phyloP scores from a whole-genome alignment of 2,797 vertebrate genomes.

The Nasua narica region DNA sequence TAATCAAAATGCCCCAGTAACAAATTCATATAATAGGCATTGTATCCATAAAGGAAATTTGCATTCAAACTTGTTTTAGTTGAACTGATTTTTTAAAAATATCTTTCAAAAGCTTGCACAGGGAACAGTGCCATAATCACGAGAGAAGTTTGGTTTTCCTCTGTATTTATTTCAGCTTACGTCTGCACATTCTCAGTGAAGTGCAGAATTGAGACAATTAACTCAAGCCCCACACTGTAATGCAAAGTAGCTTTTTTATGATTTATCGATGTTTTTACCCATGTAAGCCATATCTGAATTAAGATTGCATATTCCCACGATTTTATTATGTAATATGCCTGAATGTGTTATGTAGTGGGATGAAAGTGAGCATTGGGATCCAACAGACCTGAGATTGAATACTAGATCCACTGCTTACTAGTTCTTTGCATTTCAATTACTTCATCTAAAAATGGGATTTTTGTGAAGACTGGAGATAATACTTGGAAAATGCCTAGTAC shows the following conservation, averaged over 20 bases:
- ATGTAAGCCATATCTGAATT: background rate
- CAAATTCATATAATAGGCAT: conserved; percentile 2
- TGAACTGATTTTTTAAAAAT: background rate
- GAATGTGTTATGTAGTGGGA: background rate
- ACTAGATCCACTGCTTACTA: background rate
- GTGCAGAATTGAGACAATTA: background rate
- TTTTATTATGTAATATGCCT: conserved; percentile 28
- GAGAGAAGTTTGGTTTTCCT: background rate
- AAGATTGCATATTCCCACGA: background rate
- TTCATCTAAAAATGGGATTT: conserved; percentile 18
- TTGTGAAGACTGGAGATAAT: background rate
- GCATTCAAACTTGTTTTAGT: conserved; percentile 11
- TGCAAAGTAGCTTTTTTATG: background rate
- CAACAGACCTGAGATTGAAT: background rate
- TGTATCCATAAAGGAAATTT: conserved; percentile 27
- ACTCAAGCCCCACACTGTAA: background rate
- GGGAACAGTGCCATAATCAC: background rate
- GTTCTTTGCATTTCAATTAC: background rate
- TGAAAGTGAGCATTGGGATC: background rate
- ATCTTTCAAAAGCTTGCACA: background rate
- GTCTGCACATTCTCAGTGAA: background rate
- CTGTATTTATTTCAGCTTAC: background rate
- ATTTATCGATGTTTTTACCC: background rate
- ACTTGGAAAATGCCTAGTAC: background rate
- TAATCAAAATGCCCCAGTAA: conserved; percentile 13